Percentiles rank a stretch among this genome's conserved stretches.
phyloP scores from a whole-genome alignment of 2,113 vertebrate genomes.

The Anser brachyrhynchus region DNA sequence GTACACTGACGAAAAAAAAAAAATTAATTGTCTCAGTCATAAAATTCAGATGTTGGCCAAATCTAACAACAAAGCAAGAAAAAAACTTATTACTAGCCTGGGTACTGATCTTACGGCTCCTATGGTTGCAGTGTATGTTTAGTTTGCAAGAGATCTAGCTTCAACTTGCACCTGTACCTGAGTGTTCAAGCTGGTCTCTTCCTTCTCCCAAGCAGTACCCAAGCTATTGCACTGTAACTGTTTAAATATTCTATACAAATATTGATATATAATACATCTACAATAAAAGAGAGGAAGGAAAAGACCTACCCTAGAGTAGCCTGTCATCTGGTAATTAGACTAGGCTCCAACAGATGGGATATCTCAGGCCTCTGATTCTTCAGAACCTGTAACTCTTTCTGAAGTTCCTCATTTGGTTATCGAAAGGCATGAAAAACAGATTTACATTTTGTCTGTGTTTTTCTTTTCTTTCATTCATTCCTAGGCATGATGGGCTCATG shows the following conservation, averaged over 20 bases:
- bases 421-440: not conserved
- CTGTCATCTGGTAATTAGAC: not conserved
- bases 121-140: not conserved
- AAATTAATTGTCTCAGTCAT: not conserved
- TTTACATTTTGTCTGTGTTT: not conserved
- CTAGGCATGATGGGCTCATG: not conserved
- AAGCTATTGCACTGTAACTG: not conserved
- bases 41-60: not conserved
- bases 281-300: not conserved
- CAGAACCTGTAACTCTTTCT: not conserved
- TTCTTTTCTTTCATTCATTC: not conserved
- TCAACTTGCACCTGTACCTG: fast-evolving
- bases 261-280: not conserved
- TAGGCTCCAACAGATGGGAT: not conserved
- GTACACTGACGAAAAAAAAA: not conserved
- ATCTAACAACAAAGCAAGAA: not conserved
- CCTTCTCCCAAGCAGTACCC: not conserved
- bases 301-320: not conserved
- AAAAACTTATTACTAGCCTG: not conserved
- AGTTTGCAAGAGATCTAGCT: not conserved
- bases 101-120: not conserved
- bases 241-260: not conserved
- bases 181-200: not conserved
- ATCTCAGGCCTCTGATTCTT: not conserved
- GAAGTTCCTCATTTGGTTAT: not conserved